Base-by-base conservation (phyloP, 2,888 invertebrate genomes). In the Hipparchia sbordonii region DNA sequence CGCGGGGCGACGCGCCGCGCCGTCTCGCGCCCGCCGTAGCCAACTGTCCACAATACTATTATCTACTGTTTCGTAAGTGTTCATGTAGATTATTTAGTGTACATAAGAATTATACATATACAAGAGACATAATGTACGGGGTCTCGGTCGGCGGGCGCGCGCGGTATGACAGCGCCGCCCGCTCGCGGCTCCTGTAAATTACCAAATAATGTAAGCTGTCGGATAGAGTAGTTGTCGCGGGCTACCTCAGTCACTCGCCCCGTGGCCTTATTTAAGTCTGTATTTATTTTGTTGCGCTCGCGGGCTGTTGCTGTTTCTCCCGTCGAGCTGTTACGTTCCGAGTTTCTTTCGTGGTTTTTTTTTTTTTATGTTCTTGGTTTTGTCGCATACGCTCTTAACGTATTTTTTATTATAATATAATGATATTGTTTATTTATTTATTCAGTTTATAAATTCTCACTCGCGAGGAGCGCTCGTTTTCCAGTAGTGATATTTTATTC, bases 401-500 rank as follows among this genome's bases (percentile, higher is more conserved):
- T 89, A 89, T 91, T 89, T 87, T 73, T 72, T 78, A 23, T 23
- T 23, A 23, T 66, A 45, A 56, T 45, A 67, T 67, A 45, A 33
- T 66, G 54, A 56, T 56, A 45, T 48, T 51, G 51, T n/a, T 62
- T 91, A 63, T n/a, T 62, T 91, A 92, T 91, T 93, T 92, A 92
- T 92, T 91, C 85, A 87, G 86, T 89, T 89, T 77, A 88, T 83
- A 84, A 89, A 90, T 88, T 90, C 87, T 90, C 90, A 87, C 86
- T 86, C 88, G 86, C 85, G 84, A 84, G 84, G 89, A 89, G 89
- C 91, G 87, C 88, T 90, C 88, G 90, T 92, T 92, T 92, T 92
- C 91, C 91, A 91, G 86, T 92, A 92, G 94, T 94, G 94, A 94
- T 94, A 94, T 94, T 93, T 90, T 89, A 91, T 89, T 87, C 89